phyloP scores from a whole-genome alignment of 2,113 vertebrate genomes.

The Percina caprodes region DNA sequence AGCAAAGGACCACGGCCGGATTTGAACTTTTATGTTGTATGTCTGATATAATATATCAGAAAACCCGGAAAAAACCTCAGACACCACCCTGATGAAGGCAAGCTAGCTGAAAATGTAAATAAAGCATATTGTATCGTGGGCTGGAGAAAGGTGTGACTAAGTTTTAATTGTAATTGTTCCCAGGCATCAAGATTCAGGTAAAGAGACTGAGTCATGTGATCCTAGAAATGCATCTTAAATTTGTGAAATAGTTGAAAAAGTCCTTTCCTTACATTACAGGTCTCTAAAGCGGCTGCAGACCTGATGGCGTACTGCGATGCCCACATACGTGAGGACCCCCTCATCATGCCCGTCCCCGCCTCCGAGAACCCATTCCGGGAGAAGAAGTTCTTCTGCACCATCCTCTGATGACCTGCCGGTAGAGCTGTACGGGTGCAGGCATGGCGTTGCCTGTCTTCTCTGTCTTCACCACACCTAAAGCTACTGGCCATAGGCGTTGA shows the following conservation, averaged over 20 bases:
- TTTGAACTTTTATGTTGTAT: slow-evolving; percentile 21
- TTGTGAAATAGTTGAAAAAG: neutral
- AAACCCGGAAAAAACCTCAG: neutral
- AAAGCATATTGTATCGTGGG: neutral
- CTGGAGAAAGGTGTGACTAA: neutral
- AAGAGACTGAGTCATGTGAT: neutral
- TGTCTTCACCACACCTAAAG: slow-evolving; percentile 81
- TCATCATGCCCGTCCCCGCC: slow-evolving; percentile 95
- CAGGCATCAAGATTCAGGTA: neutral
- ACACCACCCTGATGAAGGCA: neutral
- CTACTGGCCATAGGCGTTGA: slow-evolving; percentile 75
- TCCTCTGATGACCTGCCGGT: slow-evolving; percentile 87
- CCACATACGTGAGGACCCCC: slow-evolving; percentile 95
- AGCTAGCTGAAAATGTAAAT: neutral
- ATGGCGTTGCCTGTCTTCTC: slow-evolving; percentile 76
- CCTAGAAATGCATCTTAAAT: neutral
- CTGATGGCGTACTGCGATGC: slow-evolving; percentile 97
- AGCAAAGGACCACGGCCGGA: neutral
- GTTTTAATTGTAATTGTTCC: neutral
- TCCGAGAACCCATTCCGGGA: slow-evolving; percentile 99
- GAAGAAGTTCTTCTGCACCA: slow-evolving; percentile 99
- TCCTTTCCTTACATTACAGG: slow-evolving; percentile 76
- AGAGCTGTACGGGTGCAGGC: slow-evolving; percentile 55
- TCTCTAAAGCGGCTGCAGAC: slow-evolving; percentile 97
- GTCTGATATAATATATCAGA: neutral